phyloP scores from a whole-genome alignment of 2,797 vertebrate genomes.

The Mallotus villosus region DNA sequence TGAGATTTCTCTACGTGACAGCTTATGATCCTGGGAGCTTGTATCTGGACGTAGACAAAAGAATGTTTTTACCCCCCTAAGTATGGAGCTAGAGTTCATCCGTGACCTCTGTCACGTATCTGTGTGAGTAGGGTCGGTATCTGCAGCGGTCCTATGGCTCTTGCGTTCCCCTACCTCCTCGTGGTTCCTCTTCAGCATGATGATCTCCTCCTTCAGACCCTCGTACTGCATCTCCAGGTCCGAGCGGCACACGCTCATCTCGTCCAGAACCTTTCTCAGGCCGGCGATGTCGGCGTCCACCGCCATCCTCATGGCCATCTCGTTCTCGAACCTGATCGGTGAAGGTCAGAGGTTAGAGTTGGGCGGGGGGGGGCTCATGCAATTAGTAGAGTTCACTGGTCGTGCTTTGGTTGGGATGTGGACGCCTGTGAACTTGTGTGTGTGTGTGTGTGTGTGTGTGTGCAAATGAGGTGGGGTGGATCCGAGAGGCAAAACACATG shows the following conservation, averaged over 20 bases:
- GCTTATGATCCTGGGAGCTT: too few species aligned
- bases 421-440: background rate
- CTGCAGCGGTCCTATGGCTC: background rate
- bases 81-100: background rate
- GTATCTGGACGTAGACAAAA: too few species aligned
- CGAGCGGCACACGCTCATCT: constrained; percentile 71
- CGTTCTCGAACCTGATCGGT: constrained; percentile 66
- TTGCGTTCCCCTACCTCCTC: constrained; percentile 70
- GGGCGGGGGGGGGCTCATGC: background rate
- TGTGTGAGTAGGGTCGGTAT: background rate
- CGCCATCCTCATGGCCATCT: constrained; percentile 67
- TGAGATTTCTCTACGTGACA: too few species aligned
- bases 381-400: background rate
- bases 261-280: constrained; percentile 70
- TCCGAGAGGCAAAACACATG: background rate
- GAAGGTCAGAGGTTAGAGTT: background rate
- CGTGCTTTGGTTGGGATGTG: background rate
- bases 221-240: constrained; percentile 80
- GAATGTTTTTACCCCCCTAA: too few species aligned
- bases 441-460: background rate
- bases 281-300: constrained; percentile 74
- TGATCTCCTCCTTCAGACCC: constrained; percentile 75
- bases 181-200: constrained; percentile 77
- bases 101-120: background rate
- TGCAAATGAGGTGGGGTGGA: background rate